Base-by-base conservation (phyloP, 2,113 vertebrate genomes). In the Sterrhoptilus dennistouni region DNA sequence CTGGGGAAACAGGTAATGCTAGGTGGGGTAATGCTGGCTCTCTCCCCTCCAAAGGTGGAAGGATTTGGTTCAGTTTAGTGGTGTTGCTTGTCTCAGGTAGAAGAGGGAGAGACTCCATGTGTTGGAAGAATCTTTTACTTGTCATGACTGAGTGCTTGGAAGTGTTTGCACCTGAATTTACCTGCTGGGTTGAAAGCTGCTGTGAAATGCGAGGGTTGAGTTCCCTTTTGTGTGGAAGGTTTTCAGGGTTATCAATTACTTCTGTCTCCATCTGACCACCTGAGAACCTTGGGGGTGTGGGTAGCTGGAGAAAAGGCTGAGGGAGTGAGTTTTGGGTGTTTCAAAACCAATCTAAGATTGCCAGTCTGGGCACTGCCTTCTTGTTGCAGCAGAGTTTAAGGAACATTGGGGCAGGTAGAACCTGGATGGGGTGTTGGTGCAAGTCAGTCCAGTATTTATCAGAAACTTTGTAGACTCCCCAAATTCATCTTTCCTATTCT, bases 1-100 rank as follows among this genome's bases (percentile, higher is more conserved):
- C 98, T 99, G 97, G 97, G 98, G 6, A 99, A 98, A 80, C 99
- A 99, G 99, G 99, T 99, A 98, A 52, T 22, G 77, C 35, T 82
- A 66, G 8, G 9, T 9, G 83, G 66, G 61, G 24, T 16, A n/a
- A n/a, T 40, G 9, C 49, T 72, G 54, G 14, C 33, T 52, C 68
- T 56, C 4, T 29, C 17, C 8, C 12, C 12, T 72, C 40, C 69
- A 2, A 12, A 9, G 9, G 19, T 27, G 42, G 49, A 57, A 61
- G 22, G 74, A 4, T 49, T 57, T 65, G 36, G 3, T 69, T 72
- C 0, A 0, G 57, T 57, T 84, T 16, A 6, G 60, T 40, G 42
- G 14, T 53, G 61, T 11, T 84, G 65, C 42, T 78, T 31, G 4
- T 38, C n/a, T 70, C 60, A 57, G 14, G 61, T 9, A 29, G 50